These are phyloP conservation scores for Toxotes jaculatrix DNA, from an alignment of 2,113 vertebrate species.

Conservation along the genomic window DNA sequence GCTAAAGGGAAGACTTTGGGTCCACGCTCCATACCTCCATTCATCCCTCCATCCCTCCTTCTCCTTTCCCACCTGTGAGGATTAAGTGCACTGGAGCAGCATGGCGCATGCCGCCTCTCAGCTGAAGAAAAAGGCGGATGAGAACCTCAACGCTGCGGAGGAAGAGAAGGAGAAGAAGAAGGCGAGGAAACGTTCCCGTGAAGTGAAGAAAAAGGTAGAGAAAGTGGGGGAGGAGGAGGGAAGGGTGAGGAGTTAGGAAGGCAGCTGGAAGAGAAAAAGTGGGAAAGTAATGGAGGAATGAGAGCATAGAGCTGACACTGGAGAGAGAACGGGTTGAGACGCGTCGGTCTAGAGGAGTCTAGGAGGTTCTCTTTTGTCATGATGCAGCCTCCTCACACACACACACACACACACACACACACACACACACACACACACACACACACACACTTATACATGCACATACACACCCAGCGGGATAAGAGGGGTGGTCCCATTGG, in stretches of 20 bases:
- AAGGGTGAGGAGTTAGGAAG: neutral
- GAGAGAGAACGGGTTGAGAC: slow-evolving; percentile 15
- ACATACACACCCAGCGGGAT: slow-evolving; percentile 25
- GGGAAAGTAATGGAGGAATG: slow-evolving; percentile 25
- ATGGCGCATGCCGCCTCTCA: slow-evolving; percentile 99
- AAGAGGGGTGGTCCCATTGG: slow-evolving; percentile 58
- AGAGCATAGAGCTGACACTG: slow-evolving; percentile 5
- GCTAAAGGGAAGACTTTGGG: slow-evolving; percentile 85
- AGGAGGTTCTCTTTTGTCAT: slow-evolving; percentile 72
- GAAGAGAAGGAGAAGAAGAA: slow-evolving; percentile 93
- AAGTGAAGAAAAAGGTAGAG: slow-evolving; percentile 98
- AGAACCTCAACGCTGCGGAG: slow-evolving; percentile 93
- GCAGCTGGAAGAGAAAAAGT: neutral
- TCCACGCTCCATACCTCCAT: slow-evolving; percentile 40
- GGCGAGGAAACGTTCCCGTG: slow-evolving; percentile 90
- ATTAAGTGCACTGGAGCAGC: slow-evolving; percentile 84
- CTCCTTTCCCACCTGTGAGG: slow-evolving; percentile 79
- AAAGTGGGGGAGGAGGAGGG: neutral
- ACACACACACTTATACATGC: slow-evolving; percentile 33
- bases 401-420: slow-evolving; percentile 38
- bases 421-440: slow-evolving; percentile 14
- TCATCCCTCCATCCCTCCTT: slow-evolving; percentile 11
- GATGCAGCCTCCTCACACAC: slow-evolving; percentile 47
- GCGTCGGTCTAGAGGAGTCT: slow-evolving; percentile 41
- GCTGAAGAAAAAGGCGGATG: slow-evolving; percentile 97